Conservation (phyloP, 2,113 vertebrate genomes). For the Bagarius yarrelli region DNA sequence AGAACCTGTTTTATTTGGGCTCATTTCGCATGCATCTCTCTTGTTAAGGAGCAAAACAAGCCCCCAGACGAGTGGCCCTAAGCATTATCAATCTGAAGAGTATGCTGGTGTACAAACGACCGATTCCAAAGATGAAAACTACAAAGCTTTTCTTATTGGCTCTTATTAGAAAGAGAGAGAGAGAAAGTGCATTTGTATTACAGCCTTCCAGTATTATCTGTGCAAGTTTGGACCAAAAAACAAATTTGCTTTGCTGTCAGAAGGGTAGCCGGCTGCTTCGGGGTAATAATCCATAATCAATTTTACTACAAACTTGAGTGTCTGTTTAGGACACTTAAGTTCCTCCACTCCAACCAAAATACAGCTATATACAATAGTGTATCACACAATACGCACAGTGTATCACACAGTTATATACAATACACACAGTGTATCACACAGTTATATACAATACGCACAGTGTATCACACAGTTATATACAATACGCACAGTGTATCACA, state of each 20-base stretch:
- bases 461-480: too few relatives aligned
- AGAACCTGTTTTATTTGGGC: neutral
- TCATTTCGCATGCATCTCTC: slow-evolving; percentile 15
- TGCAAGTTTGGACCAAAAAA: neutral
- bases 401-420: too few relatives aligned
- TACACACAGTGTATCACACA: too few relatives aligned
- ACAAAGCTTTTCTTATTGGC: neutral
- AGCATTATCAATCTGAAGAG: slow-evolving; percentile 7
- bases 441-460: too few relatives aligned
- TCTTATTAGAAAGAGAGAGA: neutral
- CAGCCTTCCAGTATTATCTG: neutral
- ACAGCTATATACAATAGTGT: too few relatives aligned
- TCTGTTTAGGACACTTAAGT: too few relatives aligned
- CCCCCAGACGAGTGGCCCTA: slow-evolving; percentile 1
- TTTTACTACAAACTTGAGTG: too few relatives aligned
- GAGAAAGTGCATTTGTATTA: neutral
- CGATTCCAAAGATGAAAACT: neutral
- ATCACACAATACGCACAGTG: too few relatives aligned
- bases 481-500: too few relatives aligned
- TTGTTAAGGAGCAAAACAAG: slow-evolving; percentile 29
- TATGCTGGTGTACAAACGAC: neutral
- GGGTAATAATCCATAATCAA: neutral
- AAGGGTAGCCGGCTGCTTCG: neutral
- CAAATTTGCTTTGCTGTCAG: neutral
- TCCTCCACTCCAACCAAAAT: too few relatives aligned